These are phyloP conservation scores for Leucosticte australis DNA, from an alignment of 2,113 vertebrate species.

Conservation along the genomic window DNA sequence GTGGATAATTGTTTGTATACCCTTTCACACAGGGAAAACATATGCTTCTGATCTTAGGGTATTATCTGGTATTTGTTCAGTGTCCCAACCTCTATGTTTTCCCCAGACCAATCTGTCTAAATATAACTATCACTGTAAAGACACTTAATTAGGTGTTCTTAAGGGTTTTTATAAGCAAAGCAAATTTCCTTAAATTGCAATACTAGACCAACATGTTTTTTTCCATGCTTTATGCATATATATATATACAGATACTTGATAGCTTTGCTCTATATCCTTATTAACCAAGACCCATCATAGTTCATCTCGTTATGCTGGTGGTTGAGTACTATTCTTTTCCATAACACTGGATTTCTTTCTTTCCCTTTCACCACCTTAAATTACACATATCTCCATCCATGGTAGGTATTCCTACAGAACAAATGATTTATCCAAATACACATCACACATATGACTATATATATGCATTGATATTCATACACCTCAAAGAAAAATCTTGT, in stretches of 20 bases:
- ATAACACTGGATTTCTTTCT: not conserved
- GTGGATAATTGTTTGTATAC: constrained; percentile 19
- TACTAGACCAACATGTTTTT: not conserved
- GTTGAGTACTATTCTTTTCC: not conserved
- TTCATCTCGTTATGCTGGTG: not conserved
- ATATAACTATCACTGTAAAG: not conserved
- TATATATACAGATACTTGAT: too few species aligned
- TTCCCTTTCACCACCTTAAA: not conserved
- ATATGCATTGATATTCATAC: not conserved
- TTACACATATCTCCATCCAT: not conserved
- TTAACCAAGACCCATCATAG: not conserved
- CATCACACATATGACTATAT: not conserved
- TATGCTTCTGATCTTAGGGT: not conserved
- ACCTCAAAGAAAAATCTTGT: constrained; percentile 9
- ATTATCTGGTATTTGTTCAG: not conserved
- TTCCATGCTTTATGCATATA: not conserved
- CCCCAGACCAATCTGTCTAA: not conserved
- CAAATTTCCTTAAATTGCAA: not conserved
- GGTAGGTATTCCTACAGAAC: not conserved
- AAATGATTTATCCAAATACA: not conserved
- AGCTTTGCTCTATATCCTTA: not conserved
- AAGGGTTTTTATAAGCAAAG: not conserved
- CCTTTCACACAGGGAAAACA: constrained; percentile 48
- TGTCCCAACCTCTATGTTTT: not conserved
- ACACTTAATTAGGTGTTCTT: not conserved